Conservation (phyloP, 2,888 invertebrate species). For the Rhamnusium bicolor region DNA sequence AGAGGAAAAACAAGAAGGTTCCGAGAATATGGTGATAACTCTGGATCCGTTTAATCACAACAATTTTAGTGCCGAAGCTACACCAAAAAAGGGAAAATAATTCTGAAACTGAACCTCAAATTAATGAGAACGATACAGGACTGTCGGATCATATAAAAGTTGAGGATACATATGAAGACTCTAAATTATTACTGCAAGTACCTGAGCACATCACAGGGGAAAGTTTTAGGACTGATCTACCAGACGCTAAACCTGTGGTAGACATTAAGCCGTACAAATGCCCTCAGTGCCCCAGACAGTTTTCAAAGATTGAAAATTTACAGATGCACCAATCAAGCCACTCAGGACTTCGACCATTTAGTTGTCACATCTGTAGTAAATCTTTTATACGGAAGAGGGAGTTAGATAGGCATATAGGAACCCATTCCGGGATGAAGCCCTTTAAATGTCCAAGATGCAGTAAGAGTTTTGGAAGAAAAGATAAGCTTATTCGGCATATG, state of each 20-base stretch:
- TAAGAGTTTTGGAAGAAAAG: constrained; percentile 79
- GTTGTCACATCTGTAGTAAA: constrained; percentile 79
- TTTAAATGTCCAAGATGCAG: constrained; percentile 80
- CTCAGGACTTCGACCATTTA: constrained; percentile 72
- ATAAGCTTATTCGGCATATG: constrained; percentile 80
- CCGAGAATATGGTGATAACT: constrained; percentile 75
- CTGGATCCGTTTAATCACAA: constrained; percentile 76
- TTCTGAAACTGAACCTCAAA: constrained; percentile 52
- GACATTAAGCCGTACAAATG: constrained; percentile 50
- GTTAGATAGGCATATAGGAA: constrained; percentile 78
- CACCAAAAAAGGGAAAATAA: constrained; percentile 54
- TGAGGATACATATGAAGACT: constrained; percentile 39
- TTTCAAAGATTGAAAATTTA: constrained; percentile 61
- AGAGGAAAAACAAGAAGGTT: constrained; percentile 58
- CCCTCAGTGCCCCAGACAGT: constrained; percentile 55
- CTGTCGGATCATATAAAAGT: constrained; percentile 25
- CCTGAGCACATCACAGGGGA: constrained; percentile 65
- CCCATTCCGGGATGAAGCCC: constrained; percentile 80
- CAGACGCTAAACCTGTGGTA: constrained; percentile 12
- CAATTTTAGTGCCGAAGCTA: constrained; percentile 56
- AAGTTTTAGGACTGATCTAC: constrained; percentile 54
- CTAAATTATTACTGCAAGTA: constrained; percentile 52
- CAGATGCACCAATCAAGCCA: constrained; percentile 59
- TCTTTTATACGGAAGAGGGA: constrained; percentile 81
- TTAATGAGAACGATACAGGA: constrained; percentile 31